These are phyloP conservation scores for Philhelius pedissequus DNA, from an alignment of 2,888 invertebrate species.

Conservation along the genomic window DNA sequence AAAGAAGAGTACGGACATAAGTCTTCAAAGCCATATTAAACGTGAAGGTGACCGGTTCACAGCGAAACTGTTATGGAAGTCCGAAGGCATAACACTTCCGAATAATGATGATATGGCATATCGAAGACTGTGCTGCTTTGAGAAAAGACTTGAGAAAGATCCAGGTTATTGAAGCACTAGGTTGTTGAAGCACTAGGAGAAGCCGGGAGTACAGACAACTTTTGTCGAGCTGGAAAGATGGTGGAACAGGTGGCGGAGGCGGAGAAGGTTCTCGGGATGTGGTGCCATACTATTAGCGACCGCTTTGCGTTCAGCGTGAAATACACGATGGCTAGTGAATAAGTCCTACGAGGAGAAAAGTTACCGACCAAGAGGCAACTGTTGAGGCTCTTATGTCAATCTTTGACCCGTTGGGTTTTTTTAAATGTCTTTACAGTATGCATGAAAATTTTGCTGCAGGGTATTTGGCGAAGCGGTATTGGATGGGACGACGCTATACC, in stretches of 20 bases:
- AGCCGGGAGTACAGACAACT: neutral
- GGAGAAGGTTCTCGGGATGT: conserved; percentile 59
- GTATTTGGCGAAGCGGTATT: conserved; percentile 54
- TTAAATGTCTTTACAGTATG: conserved; percentile 23
- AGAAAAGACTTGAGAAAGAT: conserved; percentile 52
- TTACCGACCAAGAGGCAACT: conserved; percentile 63
- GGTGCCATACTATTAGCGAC: conserved; percentile 44
- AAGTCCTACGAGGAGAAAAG: conserved; percentile 9
- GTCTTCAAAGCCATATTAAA: conserved; percentile 3
- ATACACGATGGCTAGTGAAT: conserved; percentile 36
- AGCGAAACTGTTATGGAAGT: conserved; percentile 68
- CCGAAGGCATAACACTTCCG: conserved; percentile 59
- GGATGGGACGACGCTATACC: conserved; percentile 56
- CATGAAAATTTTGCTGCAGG: conserved; percentile 61
- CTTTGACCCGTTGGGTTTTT: too few species aligned
- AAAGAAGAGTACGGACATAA: neutral
- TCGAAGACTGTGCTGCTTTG: too few species aligned
- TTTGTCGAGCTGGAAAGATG: conserved; percentile 20
- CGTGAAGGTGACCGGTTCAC: conserved; percentile 41
- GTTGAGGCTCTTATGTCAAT: conserved; percentile 60
- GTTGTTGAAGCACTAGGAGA: conserved; percentile 35
- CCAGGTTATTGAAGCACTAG: neutral
- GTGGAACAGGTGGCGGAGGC: conserved; percentile 39
- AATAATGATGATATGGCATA: conserved; percentile 66
- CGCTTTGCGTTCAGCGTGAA: conserved; percentile 42